phyloP scores from a whole-genome alignment of 2,797 vertebrate species.

The Danio albolineatus region DNA sequence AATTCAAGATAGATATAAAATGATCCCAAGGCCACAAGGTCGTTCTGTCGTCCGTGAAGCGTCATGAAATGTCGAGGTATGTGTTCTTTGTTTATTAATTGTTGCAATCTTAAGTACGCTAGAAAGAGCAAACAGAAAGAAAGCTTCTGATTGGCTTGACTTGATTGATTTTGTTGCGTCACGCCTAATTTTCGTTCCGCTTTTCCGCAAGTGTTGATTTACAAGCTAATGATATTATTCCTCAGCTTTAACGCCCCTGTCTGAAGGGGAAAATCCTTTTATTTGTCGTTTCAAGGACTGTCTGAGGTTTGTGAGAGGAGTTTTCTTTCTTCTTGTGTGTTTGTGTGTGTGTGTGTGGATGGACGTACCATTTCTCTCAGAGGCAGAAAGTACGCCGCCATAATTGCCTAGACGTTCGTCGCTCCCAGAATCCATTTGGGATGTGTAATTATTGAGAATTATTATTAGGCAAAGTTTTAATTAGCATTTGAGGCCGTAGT shows the following conservation, averaged over 20 bases:
- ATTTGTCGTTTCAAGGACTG: not conserved
- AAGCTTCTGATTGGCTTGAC: not conserved
- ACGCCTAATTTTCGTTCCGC: not conserved
- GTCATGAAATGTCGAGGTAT: too few relatives aligned
- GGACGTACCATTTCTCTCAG: constrained; percentile 44
- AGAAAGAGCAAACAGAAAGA: not conserved
- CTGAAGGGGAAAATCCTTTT: not conserved
- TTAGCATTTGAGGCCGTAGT: constrained; percentile 75
- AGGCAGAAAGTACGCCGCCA: constrained; percentile 63
- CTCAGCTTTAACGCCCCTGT: constrained; percentile 17
- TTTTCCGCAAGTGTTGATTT: not conserved
- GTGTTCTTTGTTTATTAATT: not conserved
- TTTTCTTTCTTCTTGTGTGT: constrained; percentile 45
- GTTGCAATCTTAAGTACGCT: not conserved
- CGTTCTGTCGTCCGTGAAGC: not conserved
- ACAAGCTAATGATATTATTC: constrained; percentile 6
- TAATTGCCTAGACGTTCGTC: constrained; percentile 68
- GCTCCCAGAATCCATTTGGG: constrained; percentile 69
- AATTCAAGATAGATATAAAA: not conserved
- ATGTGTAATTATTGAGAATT: constrained; percentile 80
- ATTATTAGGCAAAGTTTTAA: constrained; percentile 78
- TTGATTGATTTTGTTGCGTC: too few relatives aligned
- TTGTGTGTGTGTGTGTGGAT: too few relatives aligned
- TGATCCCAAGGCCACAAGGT: not conserved
- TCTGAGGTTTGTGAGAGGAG: constrained; percentile 54